Percentiles rank a stretch among this genome's conserved stretches.
Evolutionary conservation across 2,113 vertebrate species (phyloP).

Genomic region (Octodon degus): DNA sequence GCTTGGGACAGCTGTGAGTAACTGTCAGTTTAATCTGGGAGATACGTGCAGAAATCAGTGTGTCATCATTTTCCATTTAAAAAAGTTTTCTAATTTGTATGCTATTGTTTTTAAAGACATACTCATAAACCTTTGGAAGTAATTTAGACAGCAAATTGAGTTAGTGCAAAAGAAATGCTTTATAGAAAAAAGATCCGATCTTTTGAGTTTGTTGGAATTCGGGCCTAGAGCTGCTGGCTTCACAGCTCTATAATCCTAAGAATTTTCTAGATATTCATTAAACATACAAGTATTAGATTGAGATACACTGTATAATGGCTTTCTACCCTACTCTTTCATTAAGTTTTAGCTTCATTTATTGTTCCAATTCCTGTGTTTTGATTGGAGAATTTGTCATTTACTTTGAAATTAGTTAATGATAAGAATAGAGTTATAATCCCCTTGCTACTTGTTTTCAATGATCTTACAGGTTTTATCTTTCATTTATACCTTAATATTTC

Average conservation of each 20-base stretch:
- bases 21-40: conserved; percentile 28
- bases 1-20: conserved; percentile 4
- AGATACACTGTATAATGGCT: background rate
- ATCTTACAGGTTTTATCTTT: background rate
- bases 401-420: background rate
- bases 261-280: background rate
- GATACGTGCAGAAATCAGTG: background rate
- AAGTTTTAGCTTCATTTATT: background rate
- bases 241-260: background rate
- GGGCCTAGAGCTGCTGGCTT: conserved; percentile 50
- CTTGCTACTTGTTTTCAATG: background rate
- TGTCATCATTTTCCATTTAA: conserved; percentile 21
- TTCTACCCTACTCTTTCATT: background rate
- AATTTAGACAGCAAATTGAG: conserved; percentile 77
- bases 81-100: conserved; percentile 71
- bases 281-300: background rate
- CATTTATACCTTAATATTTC: background rate
- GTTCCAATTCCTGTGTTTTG: background rate
- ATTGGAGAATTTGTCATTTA: background rate
- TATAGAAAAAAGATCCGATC: conserved; percentile 67
- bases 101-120: conserved; percentile 63
- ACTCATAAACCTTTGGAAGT: conserved; percentile 77
- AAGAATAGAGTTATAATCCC: background rate
- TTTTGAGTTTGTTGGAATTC: conserved; percentile 65
- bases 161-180: conserved; percentile 72